These are phyloP conservation scores for Melanogrammus aeglefinus DNA, from an alignment of 2,797 vertebrate genomes.

Conservation along the genomic window DNA sequence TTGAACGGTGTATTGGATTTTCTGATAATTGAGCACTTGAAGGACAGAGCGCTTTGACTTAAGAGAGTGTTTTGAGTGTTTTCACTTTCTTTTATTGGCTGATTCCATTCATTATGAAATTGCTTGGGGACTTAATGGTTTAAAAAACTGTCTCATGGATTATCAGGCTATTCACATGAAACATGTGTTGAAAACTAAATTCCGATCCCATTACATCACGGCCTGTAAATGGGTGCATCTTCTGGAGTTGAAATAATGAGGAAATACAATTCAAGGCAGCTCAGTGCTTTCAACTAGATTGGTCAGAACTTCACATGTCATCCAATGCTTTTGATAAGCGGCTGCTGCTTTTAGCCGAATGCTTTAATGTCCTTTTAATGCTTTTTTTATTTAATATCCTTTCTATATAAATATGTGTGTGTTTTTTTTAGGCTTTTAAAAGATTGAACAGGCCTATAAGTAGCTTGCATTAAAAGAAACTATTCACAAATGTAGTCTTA, in stretches of 20 bases:
- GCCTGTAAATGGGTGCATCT: background rate
- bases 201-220: background rate
- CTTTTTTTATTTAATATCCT: background rate
- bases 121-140: background rate
- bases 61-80: too few relatives aligned
- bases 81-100: background rate
- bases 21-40: background rate
- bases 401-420: background rate
- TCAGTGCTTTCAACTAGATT: background rate
- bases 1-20: background rate
- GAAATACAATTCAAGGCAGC: background rate
- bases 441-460: background rate
- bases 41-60: background rate
- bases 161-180: background rate
- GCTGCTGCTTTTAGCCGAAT: background rate
- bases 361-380: background rate
- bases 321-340: background rate
- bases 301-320: background rate
- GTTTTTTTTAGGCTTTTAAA: background rate
- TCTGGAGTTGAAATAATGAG: background rate
- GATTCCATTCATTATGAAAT: background rate
- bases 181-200: background rate
- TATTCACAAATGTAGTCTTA: background rate
- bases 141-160: background rate
- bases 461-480: background rate